phyloP scores from a whole-genome alignment of 2,888 invertebrate species.

The Abscondita cerata region DNA sequence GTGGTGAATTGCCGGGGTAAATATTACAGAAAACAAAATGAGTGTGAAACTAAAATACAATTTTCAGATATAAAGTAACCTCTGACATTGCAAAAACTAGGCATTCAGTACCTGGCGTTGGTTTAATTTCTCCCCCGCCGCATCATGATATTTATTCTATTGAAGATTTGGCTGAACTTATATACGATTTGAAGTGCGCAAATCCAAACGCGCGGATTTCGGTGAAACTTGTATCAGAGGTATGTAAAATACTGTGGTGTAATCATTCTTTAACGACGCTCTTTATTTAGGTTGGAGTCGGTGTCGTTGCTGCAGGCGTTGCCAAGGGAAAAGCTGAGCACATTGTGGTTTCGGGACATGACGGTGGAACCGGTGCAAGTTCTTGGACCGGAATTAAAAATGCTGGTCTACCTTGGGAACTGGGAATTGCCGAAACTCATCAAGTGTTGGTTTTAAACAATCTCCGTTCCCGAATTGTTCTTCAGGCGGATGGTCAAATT shows the following conservation, averaged over 20 bases:
- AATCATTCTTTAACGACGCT: no score
- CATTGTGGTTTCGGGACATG: conserved; percentile 98
- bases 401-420: conserved; percentile 98
- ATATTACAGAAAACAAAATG: conserved; percentile 3
- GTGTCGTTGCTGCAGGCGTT: conserved; percentile 98
- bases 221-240: conserved; percentile 96
- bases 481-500: conserved; percentile 97
- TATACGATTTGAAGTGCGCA: conserved; percentile 97
- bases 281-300: conserved; percentile 81
- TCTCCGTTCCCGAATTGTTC: conserved; percentile 87
- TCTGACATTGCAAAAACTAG: conserved; percentile 94
- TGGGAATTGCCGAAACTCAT: conserved; percentile 98
- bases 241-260: conserved; percentile 14
- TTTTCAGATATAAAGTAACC: conserved; percentile 77
- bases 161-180: conserved; percentile 97
- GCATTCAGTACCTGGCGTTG: conserved; percentile 96
- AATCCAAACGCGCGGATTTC: conserved; percentile 95
- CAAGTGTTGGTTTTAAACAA: conserved; percentile 95
- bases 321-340: conserved; percentile 99
- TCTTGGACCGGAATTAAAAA: conserved; percentile 99
- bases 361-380: conserved; percentile 98
- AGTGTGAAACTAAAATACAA: background rate
- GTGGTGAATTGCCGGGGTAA: conserved; percentile 90
- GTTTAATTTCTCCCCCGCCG: conserved; percentile 97
- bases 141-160: conserved; percentile 99